Conservation (phyloP, 1,140 invertebrate genomes). For the Drosophila aff. region DNA sequence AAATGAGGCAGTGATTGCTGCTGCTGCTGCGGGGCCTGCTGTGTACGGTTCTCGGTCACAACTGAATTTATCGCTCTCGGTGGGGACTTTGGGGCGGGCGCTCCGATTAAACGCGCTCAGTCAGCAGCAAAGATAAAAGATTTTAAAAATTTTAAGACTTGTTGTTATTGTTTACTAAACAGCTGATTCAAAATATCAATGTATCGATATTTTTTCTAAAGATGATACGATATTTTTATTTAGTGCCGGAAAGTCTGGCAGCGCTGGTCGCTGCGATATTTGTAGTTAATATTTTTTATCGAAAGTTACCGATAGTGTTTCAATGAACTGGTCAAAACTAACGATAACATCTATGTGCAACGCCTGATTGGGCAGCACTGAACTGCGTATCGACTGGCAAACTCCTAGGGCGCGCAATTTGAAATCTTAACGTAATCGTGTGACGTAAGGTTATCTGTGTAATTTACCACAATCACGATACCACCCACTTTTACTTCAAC, state of each 20-base stretch:
- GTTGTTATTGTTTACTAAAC: constrained; percentile 53
- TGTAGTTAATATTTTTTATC: too few species aligned
- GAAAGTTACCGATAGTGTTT: too few species aligned
- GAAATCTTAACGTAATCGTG: neutral
- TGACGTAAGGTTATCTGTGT: neutral
- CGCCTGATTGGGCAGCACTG: too few species aligned
- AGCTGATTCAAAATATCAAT: constrained; percentile 36
- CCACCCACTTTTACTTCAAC: neutral
- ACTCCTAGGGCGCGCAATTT: neutral
- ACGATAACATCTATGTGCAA: too few species aligned
- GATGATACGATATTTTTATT: too few species aligned
- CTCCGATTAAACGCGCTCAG: constrained; percentile 14
- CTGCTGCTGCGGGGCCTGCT: neutral
- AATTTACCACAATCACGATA: fast-evolving
- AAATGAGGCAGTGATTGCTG: neutral
- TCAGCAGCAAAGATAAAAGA: constrained; percentile 56
- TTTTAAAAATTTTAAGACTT: constrained; percentile 51
- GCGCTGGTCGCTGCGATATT: too few species aligned
- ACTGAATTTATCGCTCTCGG: constrained; percentile 33
- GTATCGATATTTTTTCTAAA: too few species aligned
- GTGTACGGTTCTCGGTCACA: neutral
- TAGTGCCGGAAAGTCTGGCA: too few species aligned
- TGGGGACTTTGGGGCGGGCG: constrained; percentile 14
- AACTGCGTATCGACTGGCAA: too few species aligned
- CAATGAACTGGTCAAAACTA: too few species aligned